Conservation (phyloP, 2,797 vertebrate genomes). For the Peromyscus melanophrys region DNA sequence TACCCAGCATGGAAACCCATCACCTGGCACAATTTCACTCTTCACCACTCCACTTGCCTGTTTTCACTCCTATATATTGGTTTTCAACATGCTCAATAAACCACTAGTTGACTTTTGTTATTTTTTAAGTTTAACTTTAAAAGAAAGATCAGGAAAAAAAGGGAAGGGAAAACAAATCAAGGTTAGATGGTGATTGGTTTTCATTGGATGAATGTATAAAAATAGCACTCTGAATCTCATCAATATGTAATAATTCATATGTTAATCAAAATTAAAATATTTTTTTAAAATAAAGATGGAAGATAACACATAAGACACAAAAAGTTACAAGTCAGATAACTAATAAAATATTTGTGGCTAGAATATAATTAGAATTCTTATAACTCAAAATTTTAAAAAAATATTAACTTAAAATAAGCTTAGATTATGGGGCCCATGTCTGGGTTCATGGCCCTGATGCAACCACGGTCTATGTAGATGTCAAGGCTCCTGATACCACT, state of each 20-base stretch:
- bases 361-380: conserved; percentile 3
- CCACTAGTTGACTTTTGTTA: neutral
- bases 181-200: neutral
- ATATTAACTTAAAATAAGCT: neutral
- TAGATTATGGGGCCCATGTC: neutral
- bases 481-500: neutral
- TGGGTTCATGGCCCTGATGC: neutral
- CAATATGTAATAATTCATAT: neutral
- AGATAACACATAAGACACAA: neutral
- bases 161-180: neutral
- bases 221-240: neutral
- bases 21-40: neutral
- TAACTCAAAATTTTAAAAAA: neutral
- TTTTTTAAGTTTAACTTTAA: neutral
- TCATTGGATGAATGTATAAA: neutral
- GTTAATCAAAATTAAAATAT: neutral
- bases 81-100: neutral
- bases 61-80: neutral
- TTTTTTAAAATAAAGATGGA: neutral
- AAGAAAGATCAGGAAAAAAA: neutral
- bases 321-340: neutral
- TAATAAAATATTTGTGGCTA: neutral
- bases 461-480: neutral
- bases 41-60: neutral
- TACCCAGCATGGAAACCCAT: neutral